Conservation (phyloP, 2,113 vertebrate species). For the Smithornis capensis region DNA sequence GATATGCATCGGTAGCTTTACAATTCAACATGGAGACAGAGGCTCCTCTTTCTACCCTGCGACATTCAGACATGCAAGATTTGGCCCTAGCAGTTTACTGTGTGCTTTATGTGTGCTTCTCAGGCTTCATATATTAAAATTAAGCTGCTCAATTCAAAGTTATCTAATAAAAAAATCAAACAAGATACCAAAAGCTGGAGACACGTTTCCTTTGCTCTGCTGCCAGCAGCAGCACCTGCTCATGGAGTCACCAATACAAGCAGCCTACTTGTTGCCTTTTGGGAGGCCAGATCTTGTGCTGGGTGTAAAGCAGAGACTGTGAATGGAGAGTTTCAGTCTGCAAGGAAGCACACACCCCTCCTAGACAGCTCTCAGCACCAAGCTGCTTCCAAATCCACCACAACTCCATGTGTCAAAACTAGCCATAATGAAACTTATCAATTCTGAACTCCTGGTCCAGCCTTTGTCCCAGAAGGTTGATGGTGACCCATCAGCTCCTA, state of each 20-base stretch:
- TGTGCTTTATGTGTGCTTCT: background rate
- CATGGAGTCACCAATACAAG: background rate
- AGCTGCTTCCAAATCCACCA: background rate
- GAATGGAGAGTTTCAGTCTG: background rate
- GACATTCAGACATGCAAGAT: background rate
- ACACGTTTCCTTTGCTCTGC: fast-evolving
- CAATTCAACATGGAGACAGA: fast-evolving
- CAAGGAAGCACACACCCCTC: background rate
- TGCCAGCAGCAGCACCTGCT: background rate
- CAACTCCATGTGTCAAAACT: background rate
- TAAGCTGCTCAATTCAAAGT: background rate
- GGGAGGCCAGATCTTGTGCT: background rate
- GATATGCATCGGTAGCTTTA: background rate
- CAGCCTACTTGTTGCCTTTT: background rate
- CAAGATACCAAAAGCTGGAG: background rate
- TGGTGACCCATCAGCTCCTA: background rate
- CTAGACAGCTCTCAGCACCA: fast-evolving
- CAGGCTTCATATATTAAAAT: background rate
- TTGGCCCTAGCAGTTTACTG: background rate
- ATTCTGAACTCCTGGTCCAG: background rate
- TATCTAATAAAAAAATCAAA: background rate
- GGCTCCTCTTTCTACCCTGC: fast-evolving
- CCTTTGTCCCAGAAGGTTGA: background rate
- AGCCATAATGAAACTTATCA: background rate
- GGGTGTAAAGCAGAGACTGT: background rate